Percentiles rank a stretch among this genome's conserved stretches.
Conservation (phyloP, 2,113 vertebrate genomes). For the Eptesicus fuscus region DNA sequence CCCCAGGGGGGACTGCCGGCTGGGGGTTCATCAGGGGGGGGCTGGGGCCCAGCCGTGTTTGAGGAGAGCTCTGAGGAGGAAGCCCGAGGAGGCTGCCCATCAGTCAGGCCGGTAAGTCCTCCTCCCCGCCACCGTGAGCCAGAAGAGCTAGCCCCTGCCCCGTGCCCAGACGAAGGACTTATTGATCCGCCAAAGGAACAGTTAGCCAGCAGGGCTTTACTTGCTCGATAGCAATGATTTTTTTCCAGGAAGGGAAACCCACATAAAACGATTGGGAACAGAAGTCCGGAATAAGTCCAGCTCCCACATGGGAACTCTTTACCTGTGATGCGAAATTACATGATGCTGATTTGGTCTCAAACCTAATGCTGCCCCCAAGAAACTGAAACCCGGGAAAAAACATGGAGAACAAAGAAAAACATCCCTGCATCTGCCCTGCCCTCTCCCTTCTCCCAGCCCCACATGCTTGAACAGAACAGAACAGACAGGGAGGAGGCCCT, state of each 20-base stretch:
- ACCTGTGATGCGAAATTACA: neutral
- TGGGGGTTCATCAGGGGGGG: neutral
- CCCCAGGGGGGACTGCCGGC: neutral
- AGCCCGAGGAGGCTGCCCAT: conserved; percentile 9
- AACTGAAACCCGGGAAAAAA: neutral
- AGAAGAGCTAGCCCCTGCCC: neutral
- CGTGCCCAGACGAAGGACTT: conserved; percentile 17
- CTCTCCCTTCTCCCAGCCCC: neutral
- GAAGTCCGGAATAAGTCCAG: conserved; percentile 19
- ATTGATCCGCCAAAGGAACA: neutral
- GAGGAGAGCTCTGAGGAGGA: neutral
- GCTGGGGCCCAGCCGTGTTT: neutral
- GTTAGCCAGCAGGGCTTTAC: conserved; percentile 9
- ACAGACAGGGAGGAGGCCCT: too few species aligned
- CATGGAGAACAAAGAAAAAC: neutral
- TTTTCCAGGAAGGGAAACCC: conserved; percentile 11
- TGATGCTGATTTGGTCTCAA: neutral
- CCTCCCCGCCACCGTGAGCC: neutral
- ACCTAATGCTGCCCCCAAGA: neutral
- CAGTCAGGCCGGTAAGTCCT: conserved; percentile 45
- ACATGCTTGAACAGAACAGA: neutral
- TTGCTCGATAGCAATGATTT: conserved; percentile 3
- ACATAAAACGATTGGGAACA: neutral
- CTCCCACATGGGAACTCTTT: neutral
- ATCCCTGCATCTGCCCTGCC: neutral